These are phyloP conservation scores for Orchesella flavescens DNA, from an alignment of 2,888 invertebrate genomes.

Conservation along the genomic window DNA sequence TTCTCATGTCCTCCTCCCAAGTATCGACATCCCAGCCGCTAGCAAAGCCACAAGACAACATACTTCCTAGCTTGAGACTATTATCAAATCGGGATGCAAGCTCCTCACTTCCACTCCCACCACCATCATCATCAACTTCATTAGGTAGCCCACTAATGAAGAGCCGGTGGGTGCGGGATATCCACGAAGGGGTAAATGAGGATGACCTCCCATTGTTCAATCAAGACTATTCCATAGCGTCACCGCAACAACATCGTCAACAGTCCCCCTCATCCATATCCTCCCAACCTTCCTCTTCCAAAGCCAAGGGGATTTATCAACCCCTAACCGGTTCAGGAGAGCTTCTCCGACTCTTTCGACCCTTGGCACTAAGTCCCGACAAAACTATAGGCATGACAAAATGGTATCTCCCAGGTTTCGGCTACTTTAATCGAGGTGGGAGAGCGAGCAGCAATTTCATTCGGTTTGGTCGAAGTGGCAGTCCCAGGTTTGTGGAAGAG, in stretches of 20 bases:
- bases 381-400: conserved; percentile 54
- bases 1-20: conserved; percentile 2
- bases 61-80: not conserved
- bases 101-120: not conserved
- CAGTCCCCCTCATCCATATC: not conserved
- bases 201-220: conserved; percentile 2
- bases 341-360: conserved; percentile 45
- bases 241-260: not conserved
- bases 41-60: not conserved
- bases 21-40: not conserved
- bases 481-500: conserved; percentile 18
- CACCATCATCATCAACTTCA: not conserved
- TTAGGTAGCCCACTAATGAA: conserved; percentile 2
- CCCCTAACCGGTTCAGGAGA: conserved; percentile 51
- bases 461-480: conserved; percentile 67
- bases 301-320: conserved; percentile 39
- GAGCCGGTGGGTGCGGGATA: conserved; percentile 29
- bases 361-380: conserved; percentile 48
- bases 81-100: not conserved
- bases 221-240: not conserved
- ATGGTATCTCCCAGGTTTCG: conserved; percentile 61
- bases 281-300: conserved; percentile 16
- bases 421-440: conserved; percentile 66
- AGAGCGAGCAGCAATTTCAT: conserved; percentile 70
- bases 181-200: conserved; percentile 8